Evolutionary conservation across 2,797 vertebrate species (phyloP).

Genomic region (Eidolon dupreanum): DNA sequence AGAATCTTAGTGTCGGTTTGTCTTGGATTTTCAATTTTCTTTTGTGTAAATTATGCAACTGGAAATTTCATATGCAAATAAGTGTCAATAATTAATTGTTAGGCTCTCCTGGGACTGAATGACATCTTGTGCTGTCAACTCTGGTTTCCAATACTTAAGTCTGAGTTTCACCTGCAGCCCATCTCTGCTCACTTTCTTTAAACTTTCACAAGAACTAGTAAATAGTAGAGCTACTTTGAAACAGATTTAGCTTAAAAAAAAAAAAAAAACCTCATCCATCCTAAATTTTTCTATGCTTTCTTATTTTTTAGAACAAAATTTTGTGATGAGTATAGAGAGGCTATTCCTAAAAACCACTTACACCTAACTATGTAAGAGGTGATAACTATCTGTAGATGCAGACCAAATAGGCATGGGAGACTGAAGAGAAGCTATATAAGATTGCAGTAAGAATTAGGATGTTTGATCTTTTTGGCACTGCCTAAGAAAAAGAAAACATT

Average conservation of each 20-base stretch:
- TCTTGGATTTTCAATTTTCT: background rate
- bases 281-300: background rate
- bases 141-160: background rate
- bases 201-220: background rate
- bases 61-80: background rate
- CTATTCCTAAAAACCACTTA: background rate
- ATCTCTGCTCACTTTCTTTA: background rate
- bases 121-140: background rate
- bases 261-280: background rate
- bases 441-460: background rate
- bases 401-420: background rate
- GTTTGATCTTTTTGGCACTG: conserved; percentile 33
- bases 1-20: background rate
- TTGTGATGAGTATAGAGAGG: background rate
- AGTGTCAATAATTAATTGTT: background rate
- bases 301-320: background rate
- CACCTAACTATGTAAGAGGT: background rate
- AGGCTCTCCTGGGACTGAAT: background rate
- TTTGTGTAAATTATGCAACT: background rate
- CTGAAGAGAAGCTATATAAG: background rate
- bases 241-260: background rate
- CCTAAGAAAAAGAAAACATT: background rate
- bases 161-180: background rate
- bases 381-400: background rate
- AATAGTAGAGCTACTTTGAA: background rate